Evolutionary conservation across 2,113 vertebrate genomes (phyloP).

Genomic region (Orientallactaga bullata): DNA sequence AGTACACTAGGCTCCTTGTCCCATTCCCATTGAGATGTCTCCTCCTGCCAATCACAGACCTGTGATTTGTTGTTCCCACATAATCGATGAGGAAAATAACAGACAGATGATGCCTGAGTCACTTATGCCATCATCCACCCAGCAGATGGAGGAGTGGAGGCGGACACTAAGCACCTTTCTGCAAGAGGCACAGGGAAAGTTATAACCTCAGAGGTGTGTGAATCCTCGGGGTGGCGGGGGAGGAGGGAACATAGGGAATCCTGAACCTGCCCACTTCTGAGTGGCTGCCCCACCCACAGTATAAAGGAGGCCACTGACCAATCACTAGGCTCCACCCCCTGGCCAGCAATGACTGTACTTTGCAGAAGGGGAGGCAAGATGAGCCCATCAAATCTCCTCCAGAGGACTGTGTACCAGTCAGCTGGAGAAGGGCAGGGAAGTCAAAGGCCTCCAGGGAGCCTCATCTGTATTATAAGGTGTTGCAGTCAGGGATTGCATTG

Average conservation of each 20-base stretch:
- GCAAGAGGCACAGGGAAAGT: not conserved
- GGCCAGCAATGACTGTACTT: not conserved
- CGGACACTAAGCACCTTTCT: not conserved
- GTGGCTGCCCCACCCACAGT: not conserved
- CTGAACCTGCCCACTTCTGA: not conserved
- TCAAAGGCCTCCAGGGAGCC: not conserved
- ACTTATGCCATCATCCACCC: not conserved
- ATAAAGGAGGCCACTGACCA: fast-evolving
- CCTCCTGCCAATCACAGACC: not conserved
- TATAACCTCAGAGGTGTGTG: not conserved
- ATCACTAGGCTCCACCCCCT: not conserved
- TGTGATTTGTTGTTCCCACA: not conserved
- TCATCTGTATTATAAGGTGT: fast-evolving
- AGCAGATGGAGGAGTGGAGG: not conserved
- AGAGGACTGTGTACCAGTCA: fast-evolving
- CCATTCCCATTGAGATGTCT: not conserved
- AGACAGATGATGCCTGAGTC: not conserved
- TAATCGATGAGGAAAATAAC: not conserved
- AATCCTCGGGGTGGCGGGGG: not conserved
- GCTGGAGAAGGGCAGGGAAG: fast-evolving
- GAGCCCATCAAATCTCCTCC: not conserved
- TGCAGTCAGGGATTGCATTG: too few relatives aligned
- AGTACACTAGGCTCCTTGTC: not conserved
- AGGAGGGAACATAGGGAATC: not conserved
- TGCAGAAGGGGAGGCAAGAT: not conserved